Base-by-base conservation (phyloP, 1,140 invertebrate genomes). In the Papilio polytes region DNA sequence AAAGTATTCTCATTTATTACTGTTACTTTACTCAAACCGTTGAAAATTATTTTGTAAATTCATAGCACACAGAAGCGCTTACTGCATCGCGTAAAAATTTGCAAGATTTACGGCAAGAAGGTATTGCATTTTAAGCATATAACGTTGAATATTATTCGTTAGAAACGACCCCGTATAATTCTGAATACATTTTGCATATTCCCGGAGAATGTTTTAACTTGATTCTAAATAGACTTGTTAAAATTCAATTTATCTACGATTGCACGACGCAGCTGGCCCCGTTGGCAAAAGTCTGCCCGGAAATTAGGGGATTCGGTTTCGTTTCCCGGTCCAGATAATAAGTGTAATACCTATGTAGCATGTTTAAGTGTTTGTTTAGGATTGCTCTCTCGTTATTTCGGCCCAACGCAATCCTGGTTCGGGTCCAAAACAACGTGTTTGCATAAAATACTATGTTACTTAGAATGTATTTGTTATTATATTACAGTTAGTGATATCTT, bases 301-400 rank as follows among this genome's bases (percentile, higher is more conserved):
- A 85, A 85, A 85, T 85, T 85, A 84, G 80, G 63, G 82, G 86
- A 88, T 85, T 87, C 84, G 82, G 82, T 87, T 83, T 74, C 80
- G 80, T 81, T 81, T 80, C 78, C 82, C 77, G 73, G 73, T 59
- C 53, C 81, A 83, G 86, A 87, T 89, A 85, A 87, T 87, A 89
- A 87, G 77, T 83, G 85, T 88, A 84, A 88, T 85, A 81, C 86
- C 83, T 80, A 87, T 85, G 80, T 82, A 80, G 85, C 84, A 83
- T 82, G 83, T 83, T 82, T 74, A 83, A 85, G 84, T 89, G 85
- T 89, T 89, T 89, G 81, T 88, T 87, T 87, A 89, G 88, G 86
- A 86, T 81, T 80, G n/a, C 80, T 78, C 74, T 80, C 82, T 82
- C 82, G 83, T 87, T 87, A 87, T 85, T 86, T 87, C 83, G 82